Base-by-base conservation (phyloP, 2,888 invertebrate species). In the Periphyllus acericola region DNA sequence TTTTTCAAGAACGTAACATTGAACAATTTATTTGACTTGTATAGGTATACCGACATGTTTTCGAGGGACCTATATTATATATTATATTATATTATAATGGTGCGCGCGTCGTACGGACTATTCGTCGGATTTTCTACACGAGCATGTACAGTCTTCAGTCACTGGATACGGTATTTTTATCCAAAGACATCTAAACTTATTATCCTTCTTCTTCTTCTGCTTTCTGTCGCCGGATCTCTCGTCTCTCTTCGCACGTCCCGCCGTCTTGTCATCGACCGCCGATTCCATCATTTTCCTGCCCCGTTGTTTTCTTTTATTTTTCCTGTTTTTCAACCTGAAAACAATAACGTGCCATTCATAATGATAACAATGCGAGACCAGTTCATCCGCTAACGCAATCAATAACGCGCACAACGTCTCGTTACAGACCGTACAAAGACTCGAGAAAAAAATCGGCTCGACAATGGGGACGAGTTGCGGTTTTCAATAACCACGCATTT, bases 141-240 rank as follows among this genome's bases (percentile, higher is more conserved):
- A 90, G 89, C 91, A 91, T 11, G 90, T 89, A 83, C 91, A 91
- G 89, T 91, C 91, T 89, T 91, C 91, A 17, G 91, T 90, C 40
- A 91, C 91, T 11, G 91, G 91, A 89, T 91, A 91, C 8, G 91
- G 91, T 72, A 91, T 91, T 89, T 91, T 91, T 76, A 91, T 90
- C 91, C 91, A 91, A 40, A 90, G 88, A 88, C 91, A 91, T 34
- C 90, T 90, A 85, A 91, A 91, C 68, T 89, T 89, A 11, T 46
- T 46, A 29, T 89, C 83, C 21, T 87, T 78, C 25, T 88, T 89
- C 46, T 89, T 89, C 55, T 88, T 85, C 46, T 60, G 82, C 52
- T 76, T 84, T 6, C 46, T 19, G 6, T 0, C 32, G 3, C 25
- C 25, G 9, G 29, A 25, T 79, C 75, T 46, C 21, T 21, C 60